A percentile compares a stretch with the other conserved stretches of the same genome.
These are phyloP conservation scores for Momotus momota DNA, from an alignment of 2,797 vertebrate species.

Conservation along the genomic window DNA sequence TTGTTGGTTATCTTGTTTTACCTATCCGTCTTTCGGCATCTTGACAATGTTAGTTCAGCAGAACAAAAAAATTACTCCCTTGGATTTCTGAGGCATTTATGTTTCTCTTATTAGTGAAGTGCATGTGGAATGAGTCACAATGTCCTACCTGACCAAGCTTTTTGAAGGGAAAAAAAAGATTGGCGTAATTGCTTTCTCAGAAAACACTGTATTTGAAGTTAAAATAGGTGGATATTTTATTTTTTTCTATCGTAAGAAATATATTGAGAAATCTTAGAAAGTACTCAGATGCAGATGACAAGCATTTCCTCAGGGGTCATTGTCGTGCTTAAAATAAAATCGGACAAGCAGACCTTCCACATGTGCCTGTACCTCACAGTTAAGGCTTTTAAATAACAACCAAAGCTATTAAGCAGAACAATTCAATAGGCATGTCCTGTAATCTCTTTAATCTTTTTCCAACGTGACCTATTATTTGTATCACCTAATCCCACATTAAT, in stretches of 20 bases:
- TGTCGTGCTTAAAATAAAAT: not conserved
- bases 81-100: not conserved
- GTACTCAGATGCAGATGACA: not conserved
- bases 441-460: constrained; percentile 54
- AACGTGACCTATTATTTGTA: constrained; percentile 24
- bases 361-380: not conserved
- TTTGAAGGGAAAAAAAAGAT: not conserved
- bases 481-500: constrained; percentile 58
- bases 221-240: not conserved
- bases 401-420: not conserved
- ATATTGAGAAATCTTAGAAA: not conserved
- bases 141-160: not conserved
- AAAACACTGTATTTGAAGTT: not conserved
- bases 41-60: not conserved
- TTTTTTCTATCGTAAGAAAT: not conserved
- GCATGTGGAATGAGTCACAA: not conserved
- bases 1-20: not conserved
- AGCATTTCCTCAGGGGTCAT: not conserved
- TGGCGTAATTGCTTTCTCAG: not conserved
- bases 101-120: not conserved
- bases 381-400: not conserved
- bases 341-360: not conserved
- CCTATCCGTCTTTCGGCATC: not conserved
- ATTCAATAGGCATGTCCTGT: not conserved
- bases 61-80: not conserved